phyloP scores from a whole-genome alignment of 2,888 invertebrate species.

The Exocentrus adspersus region DNA sequence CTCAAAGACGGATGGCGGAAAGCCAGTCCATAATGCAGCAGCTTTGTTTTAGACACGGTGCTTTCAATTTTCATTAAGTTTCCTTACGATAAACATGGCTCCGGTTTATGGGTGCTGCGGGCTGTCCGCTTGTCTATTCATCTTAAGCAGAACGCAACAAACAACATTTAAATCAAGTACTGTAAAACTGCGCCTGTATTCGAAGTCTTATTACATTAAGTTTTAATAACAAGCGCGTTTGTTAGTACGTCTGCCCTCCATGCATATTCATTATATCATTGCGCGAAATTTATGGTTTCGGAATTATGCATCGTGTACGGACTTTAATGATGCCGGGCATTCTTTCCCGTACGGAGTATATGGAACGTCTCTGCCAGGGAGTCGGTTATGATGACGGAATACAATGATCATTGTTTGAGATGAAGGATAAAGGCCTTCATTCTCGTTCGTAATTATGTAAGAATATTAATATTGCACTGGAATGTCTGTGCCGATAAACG shows the following conservation, averaged over 20 bases:
- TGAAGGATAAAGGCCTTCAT: no score
- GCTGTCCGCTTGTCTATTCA: conserved; percentile 6
- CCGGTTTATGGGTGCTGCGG: background rate
- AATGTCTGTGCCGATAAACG: no score
- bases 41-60: conserved; percentile 8
- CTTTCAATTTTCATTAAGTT: conserved; percentile 19
- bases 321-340: conserved; percentile 1
- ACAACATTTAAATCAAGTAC: conserved; percentile 21
- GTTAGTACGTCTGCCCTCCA: conserved; percentile 24
- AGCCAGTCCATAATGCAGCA: conserved; percentile 1
- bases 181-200: conserved; percentile 22
- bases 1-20: conserved; percentile 13
- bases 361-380: no score
- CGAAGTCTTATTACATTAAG: conserved; percentile 35
- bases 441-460: no score
- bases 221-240: conserved; percentile 35
- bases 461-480: no score
- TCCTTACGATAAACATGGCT: conserved; percentile 7
- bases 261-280: conserved; percentile 33
- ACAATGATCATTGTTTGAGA: no score
- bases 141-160: conserved; percentile 1
- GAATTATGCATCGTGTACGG: background rate
- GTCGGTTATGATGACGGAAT: no score
- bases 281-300: conserved; percentile 24
- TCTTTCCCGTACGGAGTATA: background rate